Percentiles rank a stretch among this genome's conserved stretches.
Conservation (phyloP, 35 echinoderm and acorn worm species). For the Lytechinus pictus region DNA sequence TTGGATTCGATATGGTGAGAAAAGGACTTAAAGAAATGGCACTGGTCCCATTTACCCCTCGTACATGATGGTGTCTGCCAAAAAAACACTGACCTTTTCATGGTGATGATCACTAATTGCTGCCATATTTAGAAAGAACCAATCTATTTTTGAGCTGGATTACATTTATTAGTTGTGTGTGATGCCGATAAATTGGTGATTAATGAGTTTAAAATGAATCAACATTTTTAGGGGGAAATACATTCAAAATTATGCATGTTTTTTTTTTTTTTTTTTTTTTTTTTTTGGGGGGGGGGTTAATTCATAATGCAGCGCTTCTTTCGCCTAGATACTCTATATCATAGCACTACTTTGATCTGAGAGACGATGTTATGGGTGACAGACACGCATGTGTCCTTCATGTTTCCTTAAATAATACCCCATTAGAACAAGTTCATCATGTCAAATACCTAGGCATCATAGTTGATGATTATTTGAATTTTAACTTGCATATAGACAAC, state of each 20-base stretch:
- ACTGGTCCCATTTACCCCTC: background rate
- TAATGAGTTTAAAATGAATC: background rate
- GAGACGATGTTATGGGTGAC: background rate
- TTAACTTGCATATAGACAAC: no score
- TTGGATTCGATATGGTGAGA: background rate
- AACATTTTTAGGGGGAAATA: background rate
- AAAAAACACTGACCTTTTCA: background rate
- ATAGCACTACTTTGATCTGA: no score
- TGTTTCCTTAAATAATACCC: no score
- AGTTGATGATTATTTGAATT: no score
- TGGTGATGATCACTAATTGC: background rate
- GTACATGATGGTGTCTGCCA: background rate
- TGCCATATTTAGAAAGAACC: background rate
- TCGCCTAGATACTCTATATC: no score
- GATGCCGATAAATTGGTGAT: background rate
- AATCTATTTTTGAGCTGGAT: background rate
- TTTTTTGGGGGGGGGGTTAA: no score
- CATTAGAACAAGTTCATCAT: no score
- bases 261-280: no score
- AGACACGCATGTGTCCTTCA: background rate
- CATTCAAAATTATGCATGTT: background rate
- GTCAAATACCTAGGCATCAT: no score
- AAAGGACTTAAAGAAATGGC: background rate
- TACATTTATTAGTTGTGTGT: background rate
- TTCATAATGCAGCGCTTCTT: no score